phyloP scores from a whole-genome alignment of 2,797 vertebrate species.

The Sebastes cheni region DNA sequence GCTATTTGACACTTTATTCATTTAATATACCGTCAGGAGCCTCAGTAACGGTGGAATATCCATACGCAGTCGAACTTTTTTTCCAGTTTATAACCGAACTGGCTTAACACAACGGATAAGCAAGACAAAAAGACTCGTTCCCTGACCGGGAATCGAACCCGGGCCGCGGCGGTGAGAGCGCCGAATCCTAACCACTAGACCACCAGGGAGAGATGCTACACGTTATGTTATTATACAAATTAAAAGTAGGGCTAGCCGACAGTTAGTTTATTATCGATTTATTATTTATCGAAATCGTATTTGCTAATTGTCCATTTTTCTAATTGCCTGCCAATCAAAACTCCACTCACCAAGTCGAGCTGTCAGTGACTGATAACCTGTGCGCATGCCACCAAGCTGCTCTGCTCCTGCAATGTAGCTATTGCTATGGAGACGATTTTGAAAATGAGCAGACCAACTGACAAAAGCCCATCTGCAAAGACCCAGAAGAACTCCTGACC shows the following conservation, averaged over 20 bases:
- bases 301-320: not conserved
- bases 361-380: not conserved
- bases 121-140: slow-evolving; percentile 35
- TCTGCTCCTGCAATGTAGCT: not conserved
- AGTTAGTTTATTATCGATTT: not conserved
- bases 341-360: not conserved
- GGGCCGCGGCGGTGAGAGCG: slow-evolving; percentile 76
- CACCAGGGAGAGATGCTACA: slow-evolving; percentile 59
- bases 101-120: not conserved
- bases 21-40: too few relatives aligned
- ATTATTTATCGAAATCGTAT: not conserved
- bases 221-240: fast-evolving
- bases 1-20: too few relatives aligned
- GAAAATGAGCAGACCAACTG: not conserved
- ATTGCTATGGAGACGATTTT: not conserved
- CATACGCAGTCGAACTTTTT: too few relatives aligned
- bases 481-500: not conserved
- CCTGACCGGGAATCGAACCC: slow-evolving; percentile 81
- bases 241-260: too few relatives aligned
- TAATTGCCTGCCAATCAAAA: not conserved
- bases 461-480: not conserved
- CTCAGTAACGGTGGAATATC: too few relatives aligned
- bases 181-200: slow-evolving; percentile 85
- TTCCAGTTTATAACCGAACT: not conserved
- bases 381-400: not conserved